These are phyloP conservation scores for Endotricha flammealis DNA, from an alignment of 2,888 invertebrate genomes.

Conservation along the genomic window DNA sequence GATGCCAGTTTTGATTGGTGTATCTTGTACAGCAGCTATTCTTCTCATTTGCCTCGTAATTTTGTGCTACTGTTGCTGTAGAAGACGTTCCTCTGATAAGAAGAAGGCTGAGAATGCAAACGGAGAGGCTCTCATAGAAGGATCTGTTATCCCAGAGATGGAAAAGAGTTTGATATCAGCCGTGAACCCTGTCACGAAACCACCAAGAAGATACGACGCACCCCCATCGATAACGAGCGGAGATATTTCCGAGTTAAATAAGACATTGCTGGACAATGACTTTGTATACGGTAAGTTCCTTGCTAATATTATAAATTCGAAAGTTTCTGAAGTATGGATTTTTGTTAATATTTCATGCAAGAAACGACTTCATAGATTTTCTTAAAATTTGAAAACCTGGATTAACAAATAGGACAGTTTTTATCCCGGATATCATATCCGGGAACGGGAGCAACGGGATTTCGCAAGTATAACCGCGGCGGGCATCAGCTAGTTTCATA, in stretches of 20 bases:
- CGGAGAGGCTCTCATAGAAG: slow-evolving; percentile 84
- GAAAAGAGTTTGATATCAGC: slow-evolving; percentile 91
- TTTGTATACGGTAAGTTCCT: slow-evolving; percentile 84
- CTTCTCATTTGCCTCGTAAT: slow-evolving; percentile 69
- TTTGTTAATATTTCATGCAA: no score
- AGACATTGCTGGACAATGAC: slow-evolving; percentile 88
- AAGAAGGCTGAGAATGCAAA: slow-evolving; percentile 79
- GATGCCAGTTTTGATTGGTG: slow-evolving; percentile 74
- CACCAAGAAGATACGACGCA: slow-evolving; percentile 86
- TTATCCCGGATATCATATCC: no score
- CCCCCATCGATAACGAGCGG: slow-evolving; percentile 84
- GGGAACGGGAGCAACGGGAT: no score
- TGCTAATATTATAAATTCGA: neutral
- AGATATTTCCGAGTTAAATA: slow-evolving; percentile 89
- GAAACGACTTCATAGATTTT: no score
- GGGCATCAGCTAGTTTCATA: no score
- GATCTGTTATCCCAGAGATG: slow-evolving; percentile 88
- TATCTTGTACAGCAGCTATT: slow-evolving; percentile 66
- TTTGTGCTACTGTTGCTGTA: slow-evolving; percentile 79
- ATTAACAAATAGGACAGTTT: no score
- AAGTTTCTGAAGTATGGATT: no score
- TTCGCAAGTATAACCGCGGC: no score
- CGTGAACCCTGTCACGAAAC: slow-evolving; percentile 91
- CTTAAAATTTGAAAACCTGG: no score
- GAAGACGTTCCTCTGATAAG: slow-evolving; percentile 72